Conservation (phyloP, 2,113 vertebrate genomes). For the Trogon melanurus region DNA sequence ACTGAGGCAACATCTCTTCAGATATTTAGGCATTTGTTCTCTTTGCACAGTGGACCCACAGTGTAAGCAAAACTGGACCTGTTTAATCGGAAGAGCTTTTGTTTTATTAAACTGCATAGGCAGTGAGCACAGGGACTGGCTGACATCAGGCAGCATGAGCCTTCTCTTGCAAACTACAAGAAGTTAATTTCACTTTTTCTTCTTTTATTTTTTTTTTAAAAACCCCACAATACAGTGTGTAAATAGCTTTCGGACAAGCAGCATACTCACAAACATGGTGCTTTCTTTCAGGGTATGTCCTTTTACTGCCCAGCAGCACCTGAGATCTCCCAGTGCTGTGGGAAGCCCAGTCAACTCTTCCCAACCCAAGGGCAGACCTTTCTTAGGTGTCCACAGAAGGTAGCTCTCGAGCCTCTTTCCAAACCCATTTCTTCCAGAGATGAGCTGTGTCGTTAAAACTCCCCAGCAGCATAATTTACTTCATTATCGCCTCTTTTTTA, state of each 20-base stretch:
- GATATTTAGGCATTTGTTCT: neutral
- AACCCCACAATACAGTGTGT: neutral
- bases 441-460: neutral
- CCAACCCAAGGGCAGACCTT: neutral
- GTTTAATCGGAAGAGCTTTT: neutral
- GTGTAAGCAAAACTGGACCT: neutral
- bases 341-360: neutral
- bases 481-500: neutral
- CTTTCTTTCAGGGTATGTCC: neutral
- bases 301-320: neutral
- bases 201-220: neutral
- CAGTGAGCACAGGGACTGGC: neutral
- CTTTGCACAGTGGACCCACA: neutral
- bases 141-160: neutral
- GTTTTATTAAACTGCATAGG: neutral
- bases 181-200: neutral
- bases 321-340: neutral
- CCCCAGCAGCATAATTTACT: neutral
- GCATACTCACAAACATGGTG: rapidly evolving
- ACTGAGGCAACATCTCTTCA: neutral
- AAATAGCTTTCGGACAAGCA: neutral
- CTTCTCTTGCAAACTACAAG: neutral
- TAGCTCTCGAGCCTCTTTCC: neutral
- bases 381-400: neutral
- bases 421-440: neutral